phyloP scores from a whole-genome alignment of 2,113 vertebrate species.

The Calyptomena viridis region DNA sequence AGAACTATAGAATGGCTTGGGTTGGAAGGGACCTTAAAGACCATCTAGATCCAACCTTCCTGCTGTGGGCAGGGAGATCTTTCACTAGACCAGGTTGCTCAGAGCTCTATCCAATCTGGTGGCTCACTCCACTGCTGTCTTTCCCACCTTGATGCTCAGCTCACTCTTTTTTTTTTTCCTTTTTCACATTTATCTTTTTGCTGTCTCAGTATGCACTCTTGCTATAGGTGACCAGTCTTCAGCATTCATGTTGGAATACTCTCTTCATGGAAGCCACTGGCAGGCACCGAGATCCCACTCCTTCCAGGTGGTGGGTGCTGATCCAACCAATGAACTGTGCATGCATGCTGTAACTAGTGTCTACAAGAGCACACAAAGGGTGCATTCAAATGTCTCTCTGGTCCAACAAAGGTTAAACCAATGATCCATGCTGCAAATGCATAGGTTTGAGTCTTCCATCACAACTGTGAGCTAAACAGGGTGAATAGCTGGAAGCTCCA shows the following conservation, averaged over 20 bases:
- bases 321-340: neutral
- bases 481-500: neutral
- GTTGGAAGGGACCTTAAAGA: neutral
- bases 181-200: neutral
- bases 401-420: neutral
- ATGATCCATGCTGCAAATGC: neutral
- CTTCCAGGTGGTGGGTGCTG: neutral
- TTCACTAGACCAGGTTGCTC: neutral
- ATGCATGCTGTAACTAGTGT: rapidly evolving
- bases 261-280: rapidly evolving
- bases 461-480: neutral
- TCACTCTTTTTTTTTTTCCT: neutral
- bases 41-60: neutral
- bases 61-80: neutral
- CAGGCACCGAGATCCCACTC: rapidly evolving
- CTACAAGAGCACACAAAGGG: neutral
- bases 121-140: neutral
- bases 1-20: neutral
- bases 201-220: neutral
- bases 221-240: neutral
- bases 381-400: neutral
- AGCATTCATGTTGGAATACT: neutral
- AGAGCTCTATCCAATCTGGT: neutral
- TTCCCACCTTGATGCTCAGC: neutral
- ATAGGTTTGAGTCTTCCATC: neutral